Conservation (phyloP, 1,140 invertebrate genomes). For the Drosophila chauvacae region DNA sequence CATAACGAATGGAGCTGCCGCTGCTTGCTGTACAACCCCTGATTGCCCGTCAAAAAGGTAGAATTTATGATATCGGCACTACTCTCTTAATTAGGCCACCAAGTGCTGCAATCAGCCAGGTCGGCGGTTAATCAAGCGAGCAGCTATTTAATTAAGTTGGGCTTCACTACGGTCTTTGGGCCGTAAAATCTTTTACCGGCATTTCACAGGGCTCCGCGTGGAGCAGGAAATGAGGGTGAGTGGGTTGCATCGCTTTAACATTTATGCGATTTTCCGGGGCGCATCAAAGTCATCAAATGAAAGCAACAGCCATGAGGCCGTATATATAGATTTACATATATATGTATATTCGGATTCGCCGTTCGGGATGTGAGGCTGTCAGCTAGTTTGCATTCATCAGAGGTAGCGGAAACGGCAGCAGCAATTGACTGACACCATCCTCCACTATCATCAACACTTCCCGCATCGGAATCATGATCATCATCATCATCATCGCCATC, state of each 20-base stretch:
- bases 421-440: constrained; percentile 66
- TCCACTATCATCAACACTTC: constrained; percentile 28
- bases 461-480: neutral
- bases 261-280: constrained; percentile 63
- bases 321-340: constrained; percentile 1
- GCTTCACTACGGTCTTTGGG: constrained; percentile 31
- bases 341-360: constrained; percentile 12
- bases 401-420: constrained; percentile 32
- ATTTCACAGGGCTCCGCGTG: constrained; percentile 2
- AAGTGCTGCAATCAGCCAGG: constrained; percentile 50
- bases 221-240: constrained; percentile 3
- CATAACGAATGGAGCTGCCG: constrained; percentile 38
- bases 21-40: neutral
- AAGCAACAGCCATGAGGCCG: constrained; percentile 21
- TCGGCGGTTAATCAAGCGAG: constrained; percentile 63
- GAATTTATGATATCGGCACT: constrained; percentile 58
- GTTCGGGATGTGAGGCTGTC: constrained; percentile 34
- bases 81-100: constrained; percentile 60
- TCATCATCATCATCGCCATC: neutral
- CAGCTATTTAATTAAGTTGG: constrained; percentile 74
- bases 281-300: constrained; percentile 61
- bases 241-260: constrained; percentile 50
- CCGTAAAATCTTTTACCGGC: constrained; percentile 26
- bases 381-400: constrained; percentile 71
- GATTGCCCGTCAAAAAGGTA: constrained; percentile 17